Base-by-base conservation (phyloP, 2,888 invertebrate species). In the Dione vanillae region DNA sequence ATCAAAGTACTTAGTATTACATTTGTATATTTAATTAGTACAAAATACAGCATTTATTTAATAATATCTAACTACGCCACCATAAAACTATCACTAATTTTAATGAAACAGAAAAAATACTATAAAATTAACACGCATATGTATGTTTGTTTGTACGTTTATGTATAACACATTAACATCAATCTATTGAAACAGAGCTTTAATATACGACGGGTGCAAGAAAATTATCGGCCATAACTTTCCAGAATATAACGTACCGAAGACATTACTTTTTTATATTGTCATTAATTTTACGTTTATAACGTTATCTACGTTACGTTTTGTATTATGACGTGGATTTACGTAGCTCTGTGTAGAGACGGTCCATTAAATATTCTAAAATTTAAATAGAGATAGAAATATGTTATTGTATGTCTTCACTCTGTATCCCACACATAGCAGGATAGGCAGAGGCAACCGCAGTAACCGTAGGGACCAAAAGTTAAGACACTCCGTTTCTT, bases 231-330 rank as follows among this genome's bases (percentile, higher is more conserved):
- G 61, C 45, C 45, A 45, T 61, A 20, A 61, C 45, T 45, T 61
- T 61, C n/a, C 45, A 27, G 45, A 61, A 45, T 61, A 58, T 40
- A 61, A 27, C 61, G 61, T 45, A 43, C 27, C 43, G 27, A 27
- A 61, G 27, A 27, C 61, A 45, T 61, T 45, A 61, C 45, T 14
- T 61, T 61, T 61, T 61, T 61, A 61, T 45, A n/a, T 27, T 35
- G 45, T 35, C 45, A 61, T 61, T 61, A 61, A 61, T 61, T 61
- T 61, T 16, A 61, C 43, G 45, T 56, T 56, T 56, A 37, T 56
- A 56, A 20, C 61, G 20, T n/a, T 43, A 27, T 27, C 61, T 61
- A 61, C n/a, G n/a, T n/a, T n/a, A n/a, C n/a, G n/a, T 61, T 61
- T 61, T 45, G 61, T 45, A 61, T 61, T 27, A 45, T 45, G 61